phyloP scores from a whole-genome alignment of 2,797 vertebrate species.

The Dendrocincla tyrannina region DNA sequence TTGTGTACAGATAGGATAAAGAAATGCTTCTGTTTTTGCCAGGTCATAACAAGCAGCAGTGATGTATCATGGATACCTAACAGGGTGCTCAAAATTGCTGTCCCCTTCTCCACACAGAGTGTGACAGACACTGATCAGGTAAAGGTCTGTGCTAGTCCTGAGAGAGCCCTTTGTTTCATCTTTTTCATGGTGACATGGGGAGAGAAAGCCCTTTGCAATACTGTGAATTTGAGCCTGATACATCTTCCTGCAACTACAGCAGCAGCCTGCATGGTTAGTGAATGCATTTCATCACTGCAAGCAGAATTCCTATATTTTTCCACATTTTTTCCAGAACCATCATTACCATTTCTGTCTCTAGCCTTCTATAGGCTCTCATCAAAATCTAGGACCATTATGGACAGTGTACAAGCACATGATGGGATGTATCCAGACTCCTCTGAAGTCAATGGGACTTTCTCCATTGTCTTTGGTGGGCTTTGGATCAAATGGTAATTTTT shows the following conservation, averaged over 20 bases:
- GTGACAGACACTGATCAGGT: background rate
- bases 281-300: background rate
- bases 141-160: background rate
- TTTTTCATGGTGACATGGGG: background rate
- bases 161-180: background rate
- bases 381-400: background rate
- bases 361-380: background rate
- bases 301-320: background rate
- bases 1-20: background rate
- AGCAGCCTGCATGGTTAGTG: background rate
- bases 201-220: background rate
- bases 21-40: background rate
- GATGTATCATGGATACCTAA: background rate
- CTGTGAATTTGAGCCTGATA: background rate
- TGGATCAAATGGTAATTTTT: background rate
- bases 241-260: background rate
- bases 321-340: background rate
- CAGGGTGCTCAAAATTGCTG: background rate
- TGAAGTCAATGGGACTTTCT: background rate
- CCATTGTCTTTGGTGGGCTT: background rate
- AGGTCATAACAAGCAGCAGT: background rate
- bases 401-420: background rate
- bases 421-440: background rate
- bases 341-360: background rate
- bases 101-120: background rate